Evolutionary conservation across 2,888 invertebrate species (phyloP).

Genomic region (Hyposoter dolosus): DNA sequence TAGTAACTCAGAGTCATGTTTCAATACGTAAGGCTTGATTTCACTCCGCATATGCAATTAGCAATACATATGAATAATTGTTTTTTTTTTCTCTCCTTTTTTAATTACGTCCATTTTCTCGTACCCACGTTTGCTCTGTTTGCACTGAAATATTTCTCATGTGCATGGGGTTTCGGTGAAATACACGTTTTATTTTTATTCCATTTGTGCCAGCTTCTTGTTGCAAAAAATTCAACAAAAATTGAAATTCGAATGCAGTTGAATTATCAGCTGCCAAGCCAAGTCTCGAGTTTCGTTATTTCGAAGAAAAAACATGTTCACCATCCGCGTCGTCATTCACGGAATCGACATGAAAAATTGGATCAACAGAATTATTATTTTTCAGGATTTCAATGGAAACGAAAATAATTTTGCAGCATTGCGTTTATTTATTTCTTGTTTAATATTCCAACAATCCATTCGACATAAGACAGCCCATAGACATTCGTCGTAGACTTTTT

Average conservation of each 20-base stretch:
- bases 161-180: background rate
- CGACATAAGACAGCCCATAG: background rate
- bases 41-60: constrained; percentile 55
- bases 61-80: background rate
- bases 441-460: background rate
- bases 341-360: no score
- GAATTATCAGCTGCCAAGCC: background rate
- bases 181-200: background rate
- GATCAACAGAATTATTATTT: no score
- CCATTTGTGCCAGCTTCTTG: background rate
- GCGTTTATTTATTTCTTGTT: background rate
- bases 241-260: background rate
- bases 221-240: background rate
- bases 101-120: background rate
- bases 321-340: no score
- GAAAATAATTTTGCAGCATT: no score
- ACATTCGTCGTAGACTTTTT: background rate
- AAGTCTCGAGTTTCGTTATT: no score
- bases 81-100: background rate
- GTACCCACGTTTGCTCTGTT: background rate
- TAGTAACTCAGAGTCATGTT: constrained; percentile 34
- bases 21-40: background rate
- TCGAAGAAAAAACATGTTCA: no score
- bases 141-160: background rate
- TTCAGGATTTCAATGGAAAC: no score